Evolutionary conservation across 2,888 invertebrate genomes (phyloP).

Genomic region (Osedax frankpressi): DNA sequence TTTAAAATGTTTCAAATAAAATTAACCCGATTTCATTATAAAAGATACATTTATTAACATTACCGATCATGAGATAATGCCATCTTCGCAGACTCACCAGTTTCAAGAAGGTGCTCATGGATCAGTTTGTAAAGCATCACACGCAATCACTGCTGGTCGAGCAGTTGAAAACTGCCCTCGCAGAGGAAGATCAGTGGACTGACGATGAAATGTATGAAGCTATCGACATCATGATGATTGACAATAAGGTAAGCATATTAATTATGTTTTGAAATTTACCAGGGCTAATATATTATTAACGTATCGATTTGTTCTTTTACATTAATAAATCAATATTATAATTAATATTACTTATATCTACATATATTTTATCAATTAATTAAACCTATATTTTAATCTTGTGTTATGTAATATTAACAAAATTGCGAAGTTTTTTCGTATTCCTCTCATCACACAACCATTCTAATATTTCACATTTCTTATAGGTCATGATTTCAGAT

Average conservation of each 20-base stretch:
- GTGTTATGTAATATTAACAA: no score
- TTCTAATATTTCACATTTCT: no score
- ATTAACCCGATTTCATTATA: no score
- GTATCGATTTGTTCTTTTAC: slow-evolving; percentile 39
- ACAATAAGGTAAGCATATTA: slow-evolving; percentile 82
- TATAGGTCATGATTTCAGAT: neutral
- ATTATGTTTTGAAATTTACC: no score
- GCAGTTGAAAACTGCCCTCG: slow-evolving; percentile 57
- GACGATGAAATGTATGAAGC: slow-evolving; percentile 64
- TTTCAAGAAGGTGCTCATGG: slow-evolving; percentile 63
- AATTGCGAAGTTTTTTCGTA: no score
- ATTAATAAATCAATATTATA: no score
- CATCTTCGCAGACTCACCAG: slow-evolving; percentile 49
- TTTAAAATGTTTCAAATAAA: no score
- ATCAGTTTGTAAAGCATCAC: slow-evolving; percentile 62
- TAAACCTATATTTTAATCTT: no score
- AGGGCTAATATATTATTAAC: slow-evolving; percentile 56
- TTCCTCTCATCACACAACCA: no score
- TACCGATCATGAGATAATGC: no score
- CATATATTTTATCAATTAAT: no score
- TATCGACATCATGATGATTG: slow-evolving; percentile 67
- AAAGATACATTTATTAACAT: neutral
- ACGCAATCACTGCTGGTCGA: slow-evolving; percentile 61
- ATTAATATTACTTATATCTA: no score
- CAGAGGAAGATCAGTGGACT: slow-evolving; percentile 45